These are phyloP conservation scores for Lipotes vexillifer DNA, from an alignment of 2,113 vertebrate genomes.

Conservation along the genomic window DNA sequence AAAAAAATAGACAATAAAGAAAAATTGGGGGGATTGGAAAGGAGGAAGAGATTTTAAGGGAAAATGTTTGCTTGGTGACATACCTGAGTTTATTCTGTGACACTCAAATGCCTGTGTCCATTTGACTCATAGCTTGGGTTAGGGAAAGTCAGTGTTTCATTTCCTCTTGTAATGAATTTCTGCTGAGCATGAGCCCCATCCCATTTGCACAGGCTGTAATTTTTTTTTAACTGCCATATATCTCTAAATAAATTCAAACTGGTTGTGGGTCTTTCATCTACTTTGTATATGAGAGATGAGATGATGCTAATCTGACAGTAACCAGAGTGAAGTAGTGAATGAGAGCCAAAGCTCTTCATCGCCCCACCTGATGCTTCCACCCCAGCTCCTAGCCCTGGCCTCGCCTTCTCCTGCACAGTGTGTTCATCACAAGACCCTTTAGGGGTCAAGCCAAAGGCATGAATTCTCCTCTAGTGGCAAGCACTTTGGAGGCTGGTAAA, in stretches of 20 bases:
- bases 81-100: not conserved
- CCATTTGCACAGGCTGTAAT: not conserved
- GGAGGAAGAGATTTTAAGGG: not conserved
- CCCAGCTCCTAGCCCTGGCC: not conserved
- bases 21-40: not conserved
- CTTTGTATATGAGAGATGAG: not conserved
- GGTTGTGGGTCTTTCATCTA: not conserved
- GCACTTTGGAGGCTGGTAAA: not conserved
- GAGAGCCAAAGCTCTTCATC: not conserved
- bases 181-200: not conserved
- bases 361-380: accelerated
- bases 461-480: not conserved
- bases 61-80: not conserved
- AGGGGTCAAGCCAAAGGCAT: not conserved
- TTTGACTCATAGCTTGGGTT: not conserved
- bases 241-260: not conserved
- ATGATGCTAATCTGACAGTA: not conserved
- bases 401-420: not conserved
- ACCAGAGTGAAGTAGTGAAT: not conserved
- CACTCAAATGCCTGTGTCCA: not conserved
- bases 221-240: not conserved
- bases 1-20: not conserved
- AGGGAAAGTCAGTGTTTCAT: not conserved
- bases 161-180: not conserved
- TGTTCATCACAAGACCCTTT: not conserved